Conservation (phyloP, 2,113 vertebrate species). For the Rallus limicola region DNA sequence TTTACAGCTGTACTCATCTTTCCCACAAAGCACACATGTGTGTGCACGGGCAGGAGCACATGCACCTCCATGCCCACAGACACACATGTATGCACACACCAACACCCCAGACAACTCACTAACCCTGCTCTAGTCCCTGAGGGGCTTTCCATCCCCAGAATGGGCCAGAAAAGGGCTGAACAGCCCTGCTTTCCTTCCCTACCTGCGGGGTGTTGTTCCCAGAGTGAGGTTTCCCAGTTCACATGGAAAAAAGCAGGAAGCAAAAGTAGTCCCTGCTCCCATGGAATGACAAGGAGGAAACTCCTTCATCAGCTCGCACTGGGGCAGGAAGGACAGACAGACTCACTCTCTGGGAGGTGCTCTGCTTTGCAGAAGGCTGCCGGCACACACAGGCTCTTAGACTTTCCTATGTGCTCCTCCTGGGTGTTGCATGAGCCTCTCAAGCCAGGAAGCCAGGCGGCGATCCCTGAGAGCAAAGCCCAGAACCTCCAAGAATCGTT, state of each 20-base stretch:
- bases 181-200: neutral
- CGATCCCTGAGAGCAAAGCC: neutral
- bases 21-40: neutral
- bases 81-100: rapidly evolving
- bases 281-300: neutral
- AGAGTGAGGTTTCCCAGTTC: neutral
- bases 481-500: neutral
- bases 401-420: neutral
- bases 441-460: neutral
- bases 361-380: neutral
- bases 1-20: neutral
- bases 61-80: neutral
- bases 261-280: neutral
- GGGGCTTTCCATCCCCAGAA: too few relatives aligned
- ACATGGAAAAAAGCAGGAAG: neutral
- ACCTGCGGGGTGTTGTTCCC: neutral
- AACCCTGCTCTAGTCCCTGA: neutral
- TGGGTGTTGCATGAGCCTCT: neutral
- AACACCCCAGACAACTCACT: neutral
- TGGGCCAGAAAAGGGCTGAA: neutral
- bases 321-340: neutral
- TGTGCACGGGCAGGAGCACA: neutral
- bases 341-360: neutral
- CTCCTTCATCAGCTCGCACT: neutral
- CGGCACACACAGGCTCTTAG: neutral